Evolutionary conservation across 1,140 invertebrate genomes (phyloP).

Genomic region (Microplitis mediator): DNA sequence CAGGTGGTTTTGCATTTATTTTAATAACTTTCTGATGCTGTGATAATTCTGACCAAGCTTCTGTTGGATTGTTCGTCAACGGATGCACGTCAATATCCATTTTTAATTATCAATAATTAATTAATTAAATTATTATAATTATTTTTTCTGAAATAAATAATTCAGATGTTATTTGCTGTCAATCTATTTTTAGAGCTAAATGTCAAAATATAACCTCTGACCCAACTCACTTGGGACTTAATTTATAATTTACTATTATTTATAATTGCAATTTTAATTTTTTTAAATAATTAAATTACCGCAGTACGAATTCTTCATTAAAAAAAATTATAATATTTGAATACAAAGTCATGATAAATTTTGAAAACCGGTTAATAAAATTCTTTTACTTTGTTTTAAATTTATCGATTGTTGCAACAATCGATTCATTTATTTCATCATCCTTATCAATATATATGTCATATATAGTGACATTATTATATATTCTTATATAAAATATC

Average conservation of each 20-base stretch:
- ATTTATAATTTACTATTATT: too few relatives aligned
- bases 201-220: neutral
- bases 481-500: too few relatives aligned
- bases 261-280: too few relatives aligned
- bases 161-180: neutral
- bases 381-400: neutral
- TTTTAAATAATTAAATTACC: neutral
- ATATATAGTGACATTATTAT: too few relatives aligned
- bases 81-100: conserved; percentile 68
- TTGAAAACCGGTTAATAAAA: neutral
- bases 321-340: conserved; percentile 2
- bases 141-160: neutral
- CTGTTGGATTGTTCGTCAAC: conserved; percentile 70
- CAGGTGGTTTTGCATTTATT: conserved; percentile 68
- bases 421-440: neutral
- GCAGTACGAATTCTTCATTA: conserved; percentile 22
- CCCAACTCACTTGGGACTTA: too few relatives aligned
- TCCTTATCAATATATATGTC: too few relatives aligned
- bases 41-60: conserved; percentile 71
- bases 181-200: neutral
- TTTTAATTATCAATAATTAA: neutral
- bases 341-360: neutral
- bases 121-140: neutral
- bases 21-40: conserved; percentile 71
- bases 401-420: neutral